phyloP scores from a whole-genome alignment of 2,113 vertebrate genomes.

The Syngnathus floridae region DNA sequence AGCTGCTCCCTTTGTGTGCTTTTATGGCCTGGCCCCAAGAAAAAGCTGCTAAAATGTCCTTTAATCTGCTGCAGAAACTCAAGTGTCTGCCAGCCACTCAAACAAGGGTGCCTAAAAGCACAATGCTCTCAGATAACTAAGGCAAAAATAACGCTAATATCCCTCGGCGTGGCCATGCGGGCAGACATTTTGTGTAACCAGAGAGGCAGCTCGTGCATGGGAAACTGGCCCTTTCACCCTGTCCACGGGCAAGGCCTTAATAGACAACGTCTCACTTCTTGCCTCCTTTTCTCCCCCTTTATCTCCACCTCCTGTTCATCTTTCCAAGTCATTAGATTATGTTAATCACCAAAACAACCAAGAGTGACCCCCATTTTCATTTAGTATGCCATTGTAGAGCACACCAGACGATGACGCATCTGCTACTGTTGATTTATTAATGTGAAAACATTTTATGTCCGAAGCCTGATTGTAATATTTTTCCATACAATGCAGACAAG shows the following conservation, averaged over 20 bases:
- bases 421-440: slow-evolving; percentile 37
- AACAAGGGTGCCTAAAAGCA: slow-evolving; percentile 81
- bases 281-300: slow-evolving; percentile 36
- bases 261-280: slow-evolving; percentile 41
- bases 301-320: slow-evolving; percentile 62
- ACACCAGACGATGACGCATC: slow-evolving; percentile 49
- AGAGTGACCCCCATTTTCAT: slow-evolving; percentile 52
- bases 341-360: slow-evolving; percentile 60
- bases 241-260: slow-evolving; percentile 48
- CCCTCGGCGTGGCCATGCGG: slow-evolving; percentile 50
- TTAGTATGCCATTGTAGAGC: slow-evolving; percentile 41
- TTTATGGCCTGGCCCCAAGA: slow-evolving; percentile 69
- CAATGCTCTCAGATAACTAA: slow-evolving; percentile 79
- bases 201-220: slow-evolving; percentile 66
- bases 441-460: slow-evolving; percentile 28
- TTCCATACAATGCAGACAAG: not conserved
- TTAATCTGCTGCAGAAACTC: slow-evolving; percentile 83
- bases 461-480: slow-evolving; percentile 1
- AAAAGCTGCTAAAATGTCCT: slow-evolving; percentile 89
- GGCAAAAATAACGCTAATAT: slow-evolving; percentile 83
- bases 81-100: slow-evolving; percentile 82
- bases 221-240: slow-evolving; percentile 64
- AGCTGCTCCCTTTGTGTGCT: slow-evolving; percentile 84
- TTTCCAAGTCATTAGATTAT: slow-evolving; percentile 63
- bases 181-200: slow-evolving; percentile 81